Base-by-base conservation (phyloP, 2,888 invertebrate genomes). In the Caenorhabditis becei region DNA sequence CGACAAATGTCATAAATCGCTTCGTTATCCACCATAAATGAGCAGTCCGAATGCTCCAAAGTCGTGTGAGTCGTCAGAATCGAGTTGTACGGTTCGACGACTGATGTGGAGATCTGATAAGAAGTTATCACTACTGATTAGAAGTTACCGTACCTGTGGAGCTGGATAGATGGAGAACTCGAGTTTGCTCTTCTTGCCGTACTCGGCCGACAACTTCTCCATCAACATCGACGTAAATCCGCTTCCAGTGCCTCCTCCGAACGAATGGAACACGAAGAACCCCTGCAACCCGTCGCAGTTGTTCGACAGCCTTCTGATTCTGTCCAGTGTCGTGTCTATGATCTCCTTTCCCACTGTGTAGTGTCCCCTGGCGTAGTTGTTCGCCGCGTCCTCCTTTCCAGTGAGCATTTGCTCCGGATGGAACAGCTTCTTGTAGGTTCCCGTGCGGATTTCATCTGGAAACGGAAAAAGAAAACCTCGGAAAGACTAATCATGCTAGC, bases 61-160 rank as follows among this genome's bases (percentile, higher is more conserved):
- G 97, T 97, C 66, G 97, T 97, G 93, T 97, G 97, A 82, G 97
- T 97, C 91, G 96, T 96, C 91, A 97, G 88, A 70, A 97, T 96
- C 0, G 96, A 96, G 93, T 97, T 97, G 94, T 97, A 97, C 0
- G 96, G 96, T 91, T 97, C 96, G 53, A 96, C 96, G 14, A 97
- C 96, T 0, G 96, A 95, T 1, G 96, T 96, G 37, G 96, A 95
- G 24, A 96, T 82, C 82, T 81, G 49, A 51, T 11, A 10, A 32
- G 32, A 4, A 32, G 32, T 32, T 32, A 10, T 7, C 32, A 5
- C 16, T 5, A 14, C 16, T 5, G 14, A 41, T 14, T 11, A 10
- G 41, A 41, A 10, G 10, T 26, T 10, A 47, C n/a, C n/a, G 16
- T 47, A 95, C 95, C 92, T 94, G 95, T 63, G 96, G 96, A n/a